Percentiles rank a stretch among this genome's conserved stretches.
phyloP scores from a whole-genome alignment of 1,140 invertebrate species.

The Colletes gigas region DNA sequence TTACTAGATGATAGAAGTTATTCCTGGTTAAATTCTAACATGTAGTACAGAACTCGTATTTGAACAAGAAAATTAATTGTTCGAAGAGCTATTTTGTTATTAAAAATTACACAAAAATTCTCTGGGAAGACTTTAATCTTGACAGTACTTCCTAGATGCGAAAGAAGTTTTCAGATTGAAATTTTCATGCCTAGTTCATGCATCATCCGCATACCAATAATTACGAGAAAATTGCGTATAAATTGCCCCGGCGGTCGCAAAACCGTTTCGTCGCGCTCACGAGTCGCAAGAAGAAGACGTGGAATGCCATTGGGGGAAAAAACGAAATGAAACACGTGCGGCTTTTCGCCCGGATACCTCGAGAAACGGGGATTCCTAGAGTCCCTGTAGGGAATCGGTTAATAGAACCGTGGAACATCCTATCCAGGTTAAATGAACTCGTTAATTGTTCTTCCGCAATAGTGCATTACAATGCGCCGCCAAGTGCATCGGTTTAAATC shows the following conservation, averaged over 20 bases:
- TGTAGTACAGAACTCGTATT: too few species aligned
- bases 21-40: too few species aligned
- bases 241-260: not conserved
- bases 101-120: too few species aligned
- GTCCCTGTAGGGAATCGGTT: not conserved
- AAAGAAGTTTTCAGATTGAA: not conserved
- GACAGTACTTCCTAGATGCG: too few species aligned
- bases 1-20: too few species aligned
- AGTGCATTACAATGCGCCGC: slow-evolving; percentile 27
- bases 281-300: slow-evolving; percentile 10
- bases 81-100: too few species aligned
- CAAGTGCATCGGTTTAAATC: slow-evolving; percentile 35
- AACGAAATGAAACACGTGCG: slow-evolving; percentile 24
- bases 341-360: not conserved
- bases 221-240: not conserved
- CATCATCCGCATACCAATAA: not conserved
- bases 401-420: slow-evolving; percentile 33
- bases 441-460: slow-evolving; percentile 49
- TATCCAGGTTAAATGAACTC: slow-evolving; percentile 42
- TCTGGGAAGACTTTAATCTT: not conserved
- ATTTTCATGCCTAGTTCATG: too few species aligned
- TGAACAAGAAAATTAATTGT: too few species aligned
- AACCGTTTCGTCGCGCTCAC: slow-evolving; percentile 31
- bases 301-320: slow-evolving; percentile 8
- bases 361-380: slow-evolving; percentile 10